These are phyloP conservation scores for Takifugu ocellatus DNA, from an alignment of 2,797 vertebrate genomes.

Conservation along the genomic window DNA sequence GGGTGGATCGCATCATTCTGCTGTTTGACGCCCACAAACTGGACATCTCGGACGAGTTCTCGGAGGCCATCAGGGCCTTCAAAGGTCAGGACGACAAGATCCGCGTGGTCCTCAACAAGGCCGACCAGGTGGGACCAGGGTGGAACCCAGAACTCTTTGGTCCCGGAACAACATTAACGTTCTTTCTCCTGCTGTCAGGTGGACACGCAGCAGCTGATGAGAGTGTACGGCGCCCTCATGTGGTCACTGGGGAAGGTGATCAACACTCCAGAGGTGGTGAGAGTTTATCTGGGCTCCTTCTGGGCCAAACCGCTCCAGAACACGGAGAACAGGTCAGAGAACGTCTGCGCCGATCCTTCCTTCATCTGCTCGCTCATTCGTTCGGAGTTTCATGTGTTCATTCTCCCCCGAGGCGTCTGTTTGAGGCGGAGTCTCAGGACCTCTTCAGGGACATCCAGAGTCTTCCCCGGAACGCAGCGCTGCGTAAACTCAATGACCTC, in stretches of 20 bases:
- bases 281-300: slow-evolving; percentile 95
- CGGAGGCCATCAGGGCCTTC: slow-evolving; percentile 92
- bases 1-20: slow-evolving; percentile 94
- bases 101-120: slow-evolving; percentile 94
- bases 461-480: slow-evolving; percentile 91
- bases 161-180: background rate
- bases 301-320: slow-evolving; percentile 95
- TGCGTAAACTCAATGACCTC: slow-evolving; percentile 96
- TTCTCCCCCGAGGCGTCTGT: slow-evolving; percentile 75
- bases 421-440: slow-evolving; percentile 92
- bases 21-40: slow-evolving; percentile 97
- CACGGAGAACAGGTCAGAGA: slow-evolving; percentile 80
- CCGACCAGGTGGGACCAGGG: slow-evolving; percentile 77
- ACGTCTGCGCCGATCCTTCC: background rate
- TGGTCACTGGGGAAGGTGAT: slow-evolving; percentile 98
- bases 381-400: no score
- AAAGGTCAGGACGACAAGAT: slow-evolving; percentile 98
- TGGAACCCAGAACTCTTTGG: background rate
- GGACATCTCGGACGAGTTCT: slow-evolving; percentile 99
- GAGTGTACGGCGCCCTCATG: slow-evolving; percentile 96
- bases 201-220: slow-evolving; percentile 96
- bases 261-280: slow-evolving; percentile 91
- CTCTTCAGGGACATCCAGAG: slow-evolving; percentile 94
- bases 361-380: background rate
- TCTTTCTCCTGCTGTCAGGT: slow-evolving; percentile 62